These are phyloP conservation scores for Pomatostomus ruficeps DNA, from an alignment of 2,113 vertebrate species.

Conservation along the genomic window DNA sequence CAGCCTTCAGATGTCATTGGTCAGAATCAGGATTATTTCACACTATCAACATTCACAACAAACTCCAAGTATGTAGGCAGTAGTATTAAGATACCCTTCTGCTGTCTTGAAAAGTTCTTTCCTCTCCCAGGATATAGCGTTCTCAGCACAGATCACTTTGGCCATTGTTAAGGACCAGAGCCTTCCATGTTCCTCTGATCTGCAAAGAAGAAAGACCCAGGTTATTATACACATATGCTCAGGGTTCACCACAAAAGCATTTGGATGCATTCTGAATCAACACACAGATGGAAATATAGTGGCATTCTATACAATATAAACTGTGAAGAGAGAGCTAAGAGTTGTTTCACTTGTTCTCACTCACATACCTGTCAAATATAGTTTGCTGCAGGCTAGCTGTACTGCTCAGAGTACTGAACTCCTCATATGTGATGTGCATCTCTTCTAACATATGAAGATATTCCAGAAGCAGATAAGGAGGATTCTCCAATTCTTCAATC, in stretches of 20 bases:
- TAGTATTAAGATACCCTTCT: conserved; percentile 75
- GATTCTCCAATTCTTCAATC: conserved; percentile 85
- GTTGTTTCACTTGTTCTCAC: background rate
- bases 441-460: conserved; percentile 78
- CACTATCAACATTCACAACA: background rate
- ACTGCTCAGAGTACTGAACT: conserved; percentile 54
- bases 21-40: background rate
- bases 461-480: conserved; percentile 68
- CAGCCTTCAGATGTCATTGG: background rate
- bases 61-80: background rate
- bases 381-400: conserved; percentile 71
- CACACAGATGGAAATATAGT: background rate
- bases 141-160: conserved; percentile 71
- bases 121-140: conserved; percentile 52
- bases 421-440: conserved; percentile 72
- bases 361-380: conserved; percentile 81
- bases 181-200: conserved; percentile 81
- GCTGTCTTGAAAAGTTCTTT: conserved; percentile 75
- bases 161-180: conserved; percentile 89
- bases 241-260: background rate
- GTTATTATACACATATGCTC: background rate
- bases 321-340: background rate
- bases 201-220: conserved; percentile 46
- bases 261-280: background rate
- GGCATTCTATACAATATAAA: background rate